phyloP scores from a whole-genome alignment of 2,888 invertebrate genomes.

The Ctena decussata region DNA sequence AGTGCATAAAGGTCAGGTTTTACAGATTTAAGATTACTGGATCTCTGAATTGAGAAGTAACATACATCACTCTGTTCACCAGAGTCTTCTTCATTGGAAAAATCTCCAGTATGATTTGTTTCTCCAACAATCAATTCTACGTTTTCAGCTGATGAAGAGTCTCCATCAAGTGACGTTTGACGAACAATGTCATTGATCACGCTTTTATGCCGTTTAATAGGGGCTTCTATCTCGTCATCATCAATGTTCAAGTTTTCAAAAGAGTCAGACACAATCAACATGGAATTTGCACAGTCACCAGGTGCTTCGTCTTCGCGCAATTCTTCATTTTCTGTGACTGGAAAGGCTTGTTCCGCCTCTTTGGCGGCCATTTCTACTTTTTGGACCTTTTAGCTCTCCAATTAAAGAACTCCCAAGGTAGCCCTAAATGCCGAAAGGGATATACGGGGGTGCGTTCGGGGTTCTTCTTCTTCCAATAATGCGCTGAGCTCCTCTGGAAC shows the following conservation, averaged over 20 bases:
- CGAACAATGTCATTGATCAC: conserved; percentile 74
- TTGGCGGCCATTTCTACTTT: conserved; percentile 73
- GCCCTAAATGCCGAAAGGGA: too few relatives aligned
- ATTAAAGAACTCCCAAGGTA: neutral
- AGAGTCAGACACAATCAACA: conserved; percentile 89
- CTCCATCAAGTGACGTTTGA: conserved; percentile 62
- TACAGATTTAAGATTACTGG: too few relatives aligned
- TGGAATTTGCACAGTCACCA: conserved; percentile 90
- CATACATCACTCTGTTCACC: conserved; percentile 70
- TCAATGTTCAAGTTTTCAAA: conserved; percentile 83
- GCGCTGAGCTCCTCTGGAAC: too few relatives aligned
- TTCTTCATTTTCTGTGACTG: conserved; percentile 73
- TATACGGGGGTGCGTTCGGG: too few relatives aligned
- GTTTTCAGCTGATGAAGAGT: conserved; percentile 30
- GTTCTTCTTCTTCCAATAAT: too few relatives aligned
- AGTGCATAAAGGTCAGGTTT: too few relatives aligned
- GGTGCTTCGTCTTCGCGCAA: conserved; percentile 86
- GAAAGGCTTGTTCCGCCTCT: conserved; percentile 79
- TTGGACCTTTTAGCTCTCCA: neutral
- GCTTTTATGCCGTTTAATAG: conserved; percentile 57
- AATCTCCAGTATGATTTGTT: conserved; percentile 45
- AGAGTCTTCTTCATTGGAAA: conserved; percentile 71
- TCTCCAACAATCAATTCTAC: conserved; percentile 16
- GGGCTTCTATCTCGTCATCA: conserved; percentile 52
- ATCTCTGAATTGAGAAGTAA: too few relatives aligned